Conservation (phyloP, 1,140 invertebrate genomes). For the Pachyrhynchus sulphureomaculatus region DNA sequence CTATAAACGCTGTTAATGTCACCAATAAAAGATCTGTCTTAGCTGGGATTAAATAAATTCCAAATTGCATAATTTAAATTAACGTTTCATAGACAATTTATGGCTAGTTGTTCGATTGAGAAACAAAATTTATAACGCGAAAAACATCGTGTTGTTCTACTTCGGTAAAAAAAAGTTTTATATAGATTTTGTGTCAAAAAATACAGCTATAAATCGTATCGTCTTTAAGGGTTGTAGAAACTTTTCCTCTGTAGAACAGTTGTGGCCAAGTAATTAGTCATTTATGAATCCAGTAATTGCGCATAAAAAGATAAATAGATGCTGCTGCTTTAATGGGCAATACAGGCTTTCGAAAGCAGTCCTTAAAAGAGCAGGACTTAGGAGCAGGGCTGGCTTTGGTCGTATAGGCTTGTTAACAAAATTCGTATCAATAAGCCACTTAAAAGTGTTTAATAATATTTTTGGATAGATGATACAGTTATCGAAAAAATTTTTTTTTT, state of each 20-base stretch:
- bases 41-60: slow-evolving; percentile 3
- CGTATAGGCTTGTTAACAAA: too few relatives aligned
- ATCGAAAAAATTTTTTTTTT: too few relatives aligned
- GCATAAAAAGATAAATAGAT: slow-evolving; percentile 53
- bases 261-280: slow-evolving; percentile 50
- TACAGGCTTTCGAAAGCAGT: slow-evolving; percentile 20
- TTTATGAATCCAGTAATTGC: slow-evolving; percentile 53
- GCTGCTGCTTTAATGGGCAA: slow-evolving; percentile 42
- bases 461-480: too few relatives aligned
- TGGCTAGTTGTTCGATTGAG: neutral
- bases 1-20: slow-evolving; percentile 10
- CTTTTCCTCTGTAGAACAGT: slow-evolving; percentile 45
- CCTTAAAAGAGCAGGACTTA: slow-evolving; percentile 33
- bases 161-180: neutral
- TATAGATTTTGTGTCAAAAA: slow-evolving; percentile 25
- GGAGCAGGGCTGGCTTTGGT: neutral
- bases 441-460: too few relatives aligned
- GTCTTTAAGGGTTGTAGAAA: slow-evolving; percentile 43
- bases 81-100: neutral
- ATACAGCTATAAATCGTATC: slow-evolving; percentile 33
- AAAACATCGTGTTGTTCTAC: slow-evolving; percentile 3
- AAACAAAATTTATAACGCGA: slow-evolving; percentile 4
- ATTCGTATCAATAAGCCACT: too few relatives aligned
- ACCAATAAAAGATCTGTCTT: slow-evolving; percentile 18
- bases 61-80: neutral